Evolutionary conservation across 2,888 invertebrate genomes (phyloP).

Genomic region (Tribolium freemani): DNA sequence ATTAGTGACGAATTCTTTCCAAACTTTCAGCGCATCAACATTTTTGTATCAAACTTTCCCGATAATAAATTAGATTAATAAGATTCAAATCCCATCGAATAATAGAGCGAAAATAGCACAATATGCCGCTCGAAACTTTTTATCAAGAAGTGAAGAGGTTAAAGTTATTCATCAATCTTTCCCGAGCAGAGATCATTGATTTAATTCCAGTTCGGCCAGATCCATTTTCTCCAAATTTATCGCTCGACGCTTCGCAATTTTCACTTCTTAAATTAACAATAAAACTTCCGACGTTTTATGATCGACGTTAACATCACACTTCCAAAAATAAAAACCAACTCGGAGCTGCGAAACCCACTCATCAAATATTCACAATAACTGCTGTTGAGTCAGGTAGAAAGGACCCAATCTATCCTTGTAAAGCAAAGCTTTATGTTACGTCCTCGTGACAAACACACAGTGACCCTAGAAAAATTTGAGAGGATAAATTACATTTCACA

Average conservation of each 20-base stretch:
- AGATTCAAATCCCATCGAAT: constrained; percentile 20
- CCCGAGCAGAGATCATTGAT: constrained; percentile 49
- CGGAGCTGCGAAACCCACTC: constrained; percentile 23
- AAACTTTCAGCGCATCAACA: constrained; percentile 21
- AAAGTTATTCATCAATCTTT: constrained; percentile 52
- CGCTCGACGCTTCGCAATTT: background rate
- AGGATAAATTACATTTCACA: constrained; percentile 28
- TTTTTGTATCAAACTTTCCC: constrained; percentile 16
- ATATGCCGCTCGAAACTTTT: constrained; percentile 25
- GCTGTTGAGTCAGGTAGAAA: constrained; percentile 42
- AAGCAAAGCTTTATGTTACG: constrained; percentile 45
- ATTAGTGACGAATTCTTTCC: constrained; percentile 28
- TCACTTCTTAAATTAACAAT: constrained; percentile 20
- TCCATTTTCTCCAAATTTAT: constrained; percentile 29
- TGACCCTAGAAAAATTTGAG: constrained; percentile 33
- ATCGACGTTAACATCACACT: background rate
- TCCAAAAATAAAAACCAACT: constrained; percentile 10
- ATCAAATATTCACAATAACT: constrained; percentile 50
- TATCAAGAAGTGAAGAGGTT: constrained; percentile 41
- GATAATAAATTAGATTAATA: constrained; percentile 32
- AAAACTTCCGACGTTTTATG: constrained; percentile 1
- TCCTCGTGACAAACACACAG: constrained; percentile 24
- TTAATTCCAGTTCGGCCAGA: constrained; percentile 33
- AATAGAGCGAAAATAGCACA: constrained; percentile 36
- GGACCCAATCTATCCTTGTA: constrained; percentile 49